Evolutionary conservation across 2,797 vertebrate species (phyloP), one percentile per base, ranked within the genome.

Genomic region (Pogonophryne albipinna): DNA sequence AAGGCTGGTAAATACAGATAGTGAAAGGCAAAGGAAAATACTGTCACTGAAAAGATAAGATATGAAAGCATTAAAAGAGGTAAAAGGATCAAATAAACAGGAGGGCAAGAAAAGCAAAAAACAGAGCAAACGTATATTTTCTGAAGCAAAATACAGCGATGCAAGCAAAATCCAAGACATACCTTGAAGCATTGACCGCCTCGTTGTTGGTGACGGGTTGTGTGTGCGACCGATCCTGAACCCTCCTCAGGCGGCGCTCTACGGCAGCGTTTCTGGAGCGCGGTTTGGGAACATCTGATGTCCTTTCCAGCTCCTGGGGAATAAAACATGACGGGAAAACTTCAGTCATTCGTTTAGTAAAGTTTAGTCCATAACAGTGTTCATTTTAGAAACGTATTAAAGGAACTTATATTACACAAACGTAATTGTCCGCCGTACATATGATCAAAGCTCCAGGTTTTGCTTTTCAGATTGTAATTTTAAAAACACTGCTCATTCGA

Each of bases 131-230:
- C 4, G 10, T 16, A 31, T 31, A 38, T 47, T 17, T 11, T 61
- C 6, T 17, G 4, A 38, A 56, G 42, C 7, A 17, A 38, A 52
- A 12, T 27, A 11, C 13, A 55, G 27, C 3, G 11, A 10, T 9
- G 20, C 4, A 17, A 61, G 4, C 14, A 11, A 17, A 52, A 55
- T 20, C 8, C 20, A 63, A 19, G 42, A 94, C 94, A 88, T 94
- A 99, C 98, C 96, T 97, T 9, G 96, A 94, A 20, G 96, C 97
- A 11, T 92, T 97, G 91, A 97, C 97, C 82, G 99, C 97, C 86
- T 99, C 98, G 86, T 94, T 96, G 0, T 92, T 95, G 87, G 97
- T 99, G 76, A 99, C 91, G 0, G 98, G 98, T 51, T 99, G 98
- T 0, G 98, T 99, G 85, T 96, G 96, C 0, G 98, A 97, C 1